Base-by-base conservation (phyloP, 2,888 invertebrate species). In the Brachynemurus nebulosus region DNA sequence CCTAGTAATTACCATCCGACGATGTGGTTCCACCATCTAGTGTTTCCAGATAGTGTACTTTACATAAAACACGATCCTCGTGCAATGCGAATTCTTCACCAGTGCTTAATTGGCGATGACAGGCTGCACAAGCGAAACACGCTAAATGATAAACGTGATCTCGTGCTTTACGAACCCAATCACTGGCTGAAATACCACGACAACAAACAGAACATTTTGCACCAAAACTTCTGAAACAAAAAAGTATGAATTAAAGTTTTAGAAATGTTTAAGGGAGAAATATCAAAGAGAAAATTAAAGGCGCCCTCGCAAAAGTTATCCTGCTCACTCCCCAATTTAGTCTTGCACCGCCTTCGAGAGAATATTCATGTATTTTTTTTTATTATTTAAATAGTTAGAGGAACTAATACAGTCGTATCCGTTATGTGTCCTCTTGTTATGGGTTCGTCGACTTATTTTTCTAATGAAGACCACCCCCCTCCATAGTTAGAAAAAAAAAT, bases 1-100 rank as follows among this genome's bases (percentile, higher is more conserved):
- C 23, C 23, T 43, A 40, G 47, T 50, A 62, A 67, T 72, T 71
- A 86, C 88, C 88, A 68, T 90, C 90, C 51, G 88, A 88, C 25
- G 88, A 89, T 42, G 88, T 86, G 52, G 89, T 89, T 44, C 91
- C 91, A 49, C 91, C 92, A 53, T 93, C 88, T 14, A 92, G 78
- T 1, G 76, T 72, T 66, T 95, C 96, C 53, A 93, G 72, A 69
- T 93, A 97, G 65, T 98, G 97, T 34, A 91, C 88, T 68, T 96
- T 97, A 73, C 97, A 98, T 51, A 98, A 78, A 46, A 98, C 85
- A 52, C 91, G 70, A 63, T 89, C 88, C 56, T 96, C 93, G 63
- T 93, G 86, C 48, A 97, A 75, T 9, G 96, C 95, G 66, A 97
- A 98, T 70, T 97, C 95, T 65, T 96, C 95, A 4, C 95, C 95